Evolutionary conservation across 2,797 vertebrate genomes (phyloP).

Genomic region (Intellagama lesueurii): DNA sequence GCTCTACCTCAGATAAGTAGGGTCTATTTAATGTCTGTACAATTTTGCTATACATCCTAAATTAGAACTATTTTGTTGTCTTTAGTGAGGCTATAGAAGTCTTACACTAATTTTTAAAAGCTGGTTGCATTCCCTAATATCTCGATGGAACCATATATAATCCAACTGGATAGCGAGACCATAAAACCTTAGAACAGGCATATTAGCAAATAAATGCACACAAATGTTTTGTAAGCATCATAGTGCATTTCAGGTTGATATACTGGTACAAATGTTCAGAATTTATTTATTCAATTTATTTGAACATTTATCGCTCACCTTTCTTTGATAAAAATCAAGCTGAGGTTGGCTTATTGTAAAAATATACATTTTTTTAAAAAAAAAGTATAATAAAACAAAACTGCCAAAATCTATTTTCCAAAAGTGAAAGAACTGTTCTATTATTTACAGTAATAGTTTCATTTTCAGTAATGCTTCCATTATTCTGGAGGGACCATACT

Average conservation of each 20-base stretch:
- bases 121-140: background rate
- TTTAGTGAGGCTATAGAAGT: background rate
- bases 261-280: background rate
- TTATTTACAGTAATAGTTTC: background rate
- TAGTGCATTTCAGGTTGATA: background rate
- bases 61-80: background rate
- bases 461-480: background rate
- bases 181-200: background rate
- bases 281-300: background rate
- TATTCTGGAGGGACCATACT: background rate
- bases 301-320: background rate
- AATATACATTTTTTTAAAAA: too few species aligned
- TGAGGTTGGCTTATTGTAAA: too few species aligned
- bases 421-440: background rate
- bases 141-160: background rate
- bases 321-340: background rate
- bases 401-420: background rate
- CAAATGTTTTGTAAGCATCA: too few species aligned
- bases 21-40: background rate
- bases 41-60: slow-evolving; percentile 1
- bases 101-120: background rate
- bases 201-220: too few species aligned
- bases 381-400: slow-evolving; percentile 6
- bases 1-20: too few species aligned
- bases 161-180: background rate